phyloP scores from a whole-genome alignment of 2,888 invertebrate genomes.

The Diachrysia chrysitis region DNA sequence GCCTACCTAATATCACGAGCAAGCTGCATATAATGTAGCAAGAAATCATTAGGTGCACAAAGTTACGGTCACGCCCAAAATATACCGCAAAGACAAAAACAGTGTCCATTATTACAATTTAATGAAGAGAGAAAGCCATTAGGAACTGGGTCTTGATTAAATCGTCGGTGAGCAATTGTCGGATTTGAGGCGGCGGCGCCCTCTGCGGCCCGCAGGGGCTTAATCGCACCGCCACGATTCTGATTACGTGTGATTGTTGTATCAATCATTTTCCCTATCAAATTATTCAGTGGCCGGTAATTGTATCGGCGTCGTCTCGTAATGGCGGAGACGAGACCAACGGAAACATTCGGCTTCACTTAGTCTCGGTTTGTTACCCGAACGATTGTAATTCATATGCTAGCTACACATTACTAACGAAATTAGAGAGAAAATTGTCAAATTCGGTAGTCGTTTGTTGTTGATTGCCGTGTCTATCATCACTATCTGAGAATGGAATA shows the following conservation, averaged over 20 bases:
- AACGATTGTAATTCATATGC: slow-evolving; percentile 84
- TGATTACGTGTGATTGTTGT: slow-evolving; percentile 88
- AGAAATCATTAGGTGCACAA: slow-evolving; percentile 67
- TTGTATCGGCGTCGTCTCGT: slow-evolving; percentile 82
- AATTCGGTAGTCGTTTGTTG: slow-evolving; percentile 60
- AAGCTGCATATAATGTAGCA: slow-evolving; percentile 40
- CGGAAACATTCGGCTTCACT: slow-evolving; percentile 85
- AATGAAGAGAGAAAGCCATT: slow-evolving; percentile 87
- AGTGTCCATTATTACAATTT: slow-evolving; percentile 84
- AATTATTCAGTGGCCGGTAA: slow-evolving; percentile 88
- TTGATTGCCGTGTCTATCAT: slow-evolving; percentile 59
- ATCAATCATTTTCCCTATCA: slow-evolving; percentile 89
- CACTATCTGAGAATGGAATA: slow-evolving; percentile 41
- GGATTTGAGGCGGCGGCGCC: slow-evolving; percentile 67
- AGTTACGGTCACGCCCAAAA: slow-evolving; percentile 68
- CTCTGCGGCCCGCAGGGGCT: slow-evolving; percentile 72
- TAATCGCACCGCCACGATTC: slow-evolving; percentile 87
- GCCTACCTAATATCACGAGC: slow-evolving; percentile 41
- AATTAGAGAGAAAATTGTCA: slow-evolving; percentile 79
- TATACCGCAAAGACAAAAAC: slow-evolving; percentile 78
- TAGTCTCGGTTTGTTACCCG: slow-evolving; percentile 87
- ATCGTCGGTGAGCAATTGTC: slow-evolving; percentile 83
- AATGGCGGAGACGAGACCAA: slow-evolving; percentile 75
- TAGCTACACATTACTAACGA: slow-evolving; percentile 71
- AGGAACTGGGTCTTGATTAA: slow-evolving; percentile 84